Evolutionary conservation across 2,113 vertebrate genomes (phyloP), one percentile per base, ranked within the genome.

Genomic region (Pteronura brasiliensis): DNA sequence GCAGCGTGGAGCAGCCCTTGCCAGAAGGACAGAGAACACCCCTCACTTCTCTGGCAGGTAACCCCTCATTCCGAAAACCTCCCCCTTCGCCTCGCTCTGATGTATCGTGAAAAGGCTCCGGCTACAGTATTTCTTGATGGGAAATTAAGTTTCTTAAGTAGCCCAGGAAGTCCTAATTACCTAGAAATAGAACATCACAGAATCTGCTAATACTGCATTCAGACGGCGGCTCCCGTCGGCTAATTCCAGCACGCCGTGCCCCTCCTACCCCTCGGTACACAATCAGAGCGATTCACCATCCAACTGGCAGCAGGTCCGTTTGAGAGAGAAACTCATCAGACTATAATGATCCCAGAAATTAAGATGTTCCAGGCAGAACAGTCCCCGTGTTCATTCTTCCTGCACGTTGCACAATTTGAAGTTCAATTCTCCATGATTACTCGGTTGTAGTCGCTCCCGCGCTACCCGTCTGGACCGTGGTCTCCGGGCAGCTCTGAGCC

Each of bases 121-220:
- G 42, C 7, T 15, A 49, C 42, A 31, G 52, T 34, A 86, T 39
- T 82, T 86, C n/a, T 44, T 61, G 21, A 93, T 61, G 79, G 36
- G 67, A 76, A 31, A 88, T 57, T 23, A 84, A 72, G 52, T 92
- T 92, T 81, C 36, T 84, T 67, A 55, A 80, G 57, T 61, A 74
- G 74, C 76, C 31, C 65, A 81, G 52, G 49, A 83, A 76, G 72
- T 44, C 47, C 79, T 71, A 91, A 85, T n/a, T 34, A 77, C 67
- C 34, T 76, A 81, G 36, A 87, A 63, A 69, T 2, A 14, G 34
- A 36, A 11, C 17, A 44, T 27, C 67, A 65, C 18, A 52, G 49
- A 20, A 21, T 34, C 55, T 61, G 61, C 72, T 81, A 27, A 72
- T 29, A 65, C 18, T 29, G 3, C 17, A 27, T n/a, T 55, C 42